Evolutionary conservation across 2,888 invertebrate genomes (phyloP).

Genomic region (Erebia epiphron): DNA sequence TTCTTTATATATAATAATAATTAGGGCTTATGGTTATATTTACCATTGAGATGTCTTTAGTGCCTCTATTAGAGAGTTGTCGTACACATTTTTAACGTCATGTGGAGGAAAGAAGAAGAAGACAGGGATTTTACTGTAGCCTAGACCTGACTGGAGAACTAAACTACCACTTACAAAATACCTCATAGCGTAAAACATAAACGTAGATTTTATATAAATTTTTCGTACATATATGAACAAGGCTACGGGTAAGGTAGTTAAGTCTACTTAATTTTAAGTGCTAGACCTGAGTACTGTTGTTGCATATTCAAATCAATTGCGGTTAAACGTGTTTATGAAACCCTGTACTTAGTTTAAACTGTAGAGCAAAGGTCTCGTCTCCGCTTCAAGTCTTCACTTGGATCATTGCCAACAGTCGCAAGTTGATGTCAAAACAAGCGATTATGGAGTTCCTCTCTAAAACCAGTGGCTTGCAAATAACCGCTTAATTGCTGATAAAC

Average conservation of each 20-base stretch:
- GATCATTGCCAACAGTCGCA: constrained; percentile 28
- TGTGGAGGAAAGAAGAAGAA: too few species aligned
- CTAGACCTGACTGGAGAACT: too few species aligned
- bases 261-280: too few species aligned
- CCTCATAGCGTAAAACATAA: too few species aligned
- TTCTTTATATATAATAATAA: too few species aligned
- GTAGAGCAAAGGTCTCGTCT: constrained; percentile 13
- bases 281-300: too few species aligned
- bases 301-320: background rate
- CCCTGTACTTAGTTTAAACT: background rate
- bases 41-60: background rate
- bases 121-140: too few species aligned
- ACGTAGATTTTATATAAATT: too few species aligned
- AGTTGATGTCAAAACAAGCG: constrained; percentile 27
- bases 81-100: background rate
- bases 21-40: constrained; percentile 48
- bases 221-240: too few species aligned
- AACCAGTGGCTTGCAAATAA: constrained; percentile 16
- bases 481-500: constrained; percentile 10
- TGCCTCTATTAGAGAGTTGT: background rate
- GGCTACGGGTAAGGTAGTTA: too few species aligned
- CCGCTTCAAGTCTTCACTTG: constrained; percentile 16
- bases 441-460: constrained; percentile 20
- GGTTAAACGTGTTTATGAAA: background rate
- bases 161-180: too few species aligned